Conservation (phyloP, 2,888 invertebrate species). For the Drosophila yooni region DNA sequence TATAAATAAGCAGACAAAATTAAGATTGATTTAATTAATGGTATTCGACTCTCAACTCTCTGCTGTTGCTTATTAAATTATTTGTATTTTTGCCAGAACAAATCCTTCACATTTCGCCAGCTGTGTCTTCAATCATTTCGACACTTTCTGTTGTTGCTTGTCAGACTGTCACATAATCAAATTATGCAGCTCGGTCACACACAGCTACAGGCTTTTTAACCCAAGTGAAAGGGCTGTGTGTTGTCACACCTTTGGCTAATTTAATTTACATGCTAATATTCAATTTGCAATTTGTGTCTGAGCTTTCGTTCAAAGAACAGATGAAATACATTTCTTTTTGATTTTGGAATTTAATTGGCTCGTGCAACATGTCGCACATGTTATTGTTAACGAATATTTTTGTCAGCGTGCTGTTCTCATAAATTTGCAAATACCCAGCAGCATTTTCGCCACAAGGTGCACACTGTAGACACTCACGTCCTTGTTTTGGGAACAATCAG, state of each 20-base stretch:
- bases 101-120: background rate
- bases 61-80: conserved; percentile 6
- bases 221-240: conserved; percentile 18
- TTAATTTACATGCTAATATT: conserved; percentile 48
- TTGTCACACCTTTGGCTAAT: conserved; percentile 40
- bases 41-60: background rate
- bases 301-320: conserved; percentile 1
- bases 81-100: background rate
- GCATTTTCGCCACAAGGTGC: conserved; percentile 17
- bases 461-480: conserved; percentile 4
- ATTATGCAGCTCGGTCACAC: conserved; percentile 15
- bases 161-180: conserved; percentile 32
- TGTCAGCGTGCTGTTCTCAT: conserved; percentile 44
- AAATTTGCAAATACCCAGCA: conserved; percentile 47
- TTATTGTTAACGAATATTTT: conserved; percentile 18
- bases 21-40: background rate
- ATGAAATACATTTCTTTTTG: conserved; percentile 13
- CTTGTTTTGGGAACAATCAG: conserved; percentile 18
- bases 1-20: background rate
- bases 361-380: conserved; percentile 39
- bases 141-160: conserved; percentile 15
- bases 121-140: conserved; percentile 1
- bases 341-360: conserved; percentile 41
- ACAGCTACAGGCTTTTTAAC: background rate
- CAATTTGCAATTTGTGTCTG: conserved; percentile 18